Percentiles rank a stretch among this genome's conserved stretches.
Evolutionary conservation across 2,113 vertebrate genomes (phyloP).

Genomic region (Microcebus lehilahytsara): DNA sequence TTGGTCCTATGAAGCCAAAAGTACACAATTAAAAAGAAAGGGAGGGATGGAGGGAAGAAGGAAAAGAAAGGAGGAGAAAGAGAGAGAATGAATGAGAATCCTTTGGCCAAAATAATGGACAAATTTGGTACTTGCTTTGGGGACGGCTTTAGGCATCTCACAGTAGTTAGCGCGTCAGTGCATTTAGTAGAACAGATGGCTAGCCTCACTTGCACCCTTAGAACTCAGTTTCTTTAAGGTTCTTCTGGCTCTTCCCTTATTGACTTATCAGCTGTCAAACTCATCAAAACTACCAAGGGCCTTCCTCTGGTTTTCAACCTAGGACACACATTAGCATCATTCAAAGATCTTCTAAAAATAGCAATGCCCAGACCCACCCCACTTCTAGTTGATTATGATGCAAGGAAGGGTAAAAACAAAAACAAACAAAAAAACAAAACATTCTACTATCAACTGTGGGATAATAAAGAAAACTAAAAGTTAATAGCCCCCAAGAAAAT

Average conservation of each 20-base stretch:
- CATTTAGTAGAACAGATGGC: too few species aligned
- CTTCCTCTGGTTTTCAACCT: neutral
- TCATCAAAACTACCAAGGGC: neutral
- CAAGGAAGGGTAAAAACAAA: neutral
- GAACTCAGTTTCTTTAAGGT: neutral
- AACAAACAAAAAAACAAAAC: neutral
- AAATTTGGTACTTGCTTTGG: neutral
- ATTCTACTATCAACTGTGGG: neutral
- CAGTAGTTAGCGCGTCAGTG: neutral
- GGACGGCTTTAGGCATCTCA: neutral
- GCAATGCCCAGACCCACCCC: neutral
- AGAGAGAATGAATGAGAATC: neutral
- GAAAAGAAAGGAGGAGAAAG: too few species aligned
- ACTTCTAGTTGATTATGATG: neutral
- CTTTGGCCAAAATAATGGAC: neutral
- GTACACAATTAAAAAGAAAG: neutral
- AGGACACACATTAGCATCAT: neutral
- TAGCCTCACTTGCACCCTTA: neutral
- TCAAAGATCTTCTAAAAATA: neutral
- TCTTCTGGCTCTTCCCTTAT: neutral
- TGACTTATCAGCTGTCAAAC: slow-evolving; percentile 11
- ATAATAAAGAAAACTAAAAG: neutral
- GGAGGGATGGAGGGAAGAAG: fast-evolving
- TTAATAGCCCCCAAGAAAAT: neutral
- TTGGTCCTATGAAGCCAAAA: neutral